Percentiles rank a stretch among this genome's conserved stretches.
Evolutionary conservation across 37 sponge, comb jelly and placozoan species (phyloP).

Genomic region (Ephydatia muelleri): DNA sequence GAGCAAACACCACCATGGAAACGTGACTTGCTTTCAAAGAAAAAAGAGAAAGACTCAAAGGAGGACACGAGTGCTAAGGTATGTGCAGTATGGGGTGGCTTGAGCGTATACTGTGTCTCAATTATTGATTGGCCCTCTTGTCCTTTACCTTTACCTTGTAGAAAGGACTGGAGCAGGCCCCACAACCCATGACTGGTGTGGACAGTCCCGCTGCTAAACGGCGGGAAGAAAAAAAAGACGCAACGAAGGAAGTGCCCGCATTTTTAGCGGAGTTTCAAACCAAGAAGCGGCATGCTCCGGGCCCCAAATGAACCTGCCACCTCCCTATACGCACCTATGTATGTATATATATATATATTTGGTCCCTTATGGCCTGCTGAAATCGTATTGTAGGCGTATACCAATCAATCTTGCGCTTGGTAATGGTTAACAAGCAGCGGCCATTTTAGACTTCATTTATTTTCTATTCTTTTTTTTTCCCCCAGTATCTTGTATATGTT

Average conservation of each 20-base stretch:
- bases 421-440: too few species aligned
- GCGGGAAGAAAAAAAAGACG: slow-evolving; percentile 7
- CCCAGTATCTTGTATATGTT: too few species aligned
- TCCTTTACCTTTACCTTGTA: too few species aligned
- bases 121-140: too few species aligned
- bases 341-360: too few species aligned
- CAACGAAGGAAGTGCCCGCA: slow-evolving; percentile 24
- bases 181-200: neutral
- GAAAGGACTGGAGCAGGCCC: neutral
- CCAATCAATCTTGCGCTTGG: too few species aligned
- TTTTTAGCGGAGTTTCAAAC: slow-evolving; percentile 75
- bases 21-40: slow-evolving; percentile 38
- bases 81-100: neutral
- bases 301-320: neutral
- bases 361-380: too few species aligned
- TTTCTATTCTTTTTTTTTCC: too few species aligned
- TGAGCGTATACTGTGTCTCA: too few species aligned
- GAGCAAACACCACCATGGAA: neutral
- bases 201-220: neutral
- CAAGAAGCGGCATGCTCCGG: slow-evolving; percentile 30
- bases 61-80: neutral
- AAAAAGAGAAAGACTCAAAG: slow-evolving; percentile 47
- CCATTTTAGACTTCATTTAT: too few species aligned
- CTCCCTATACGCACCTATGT: neutral
- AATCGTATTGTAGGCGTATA: too few species aligned